These are phyloP conservation scores for Halisarca cf. caerulea DNA, from an alignment of 37 sponge, comb jelly and placozoan species.

Conservation along the genomic window DNA sequence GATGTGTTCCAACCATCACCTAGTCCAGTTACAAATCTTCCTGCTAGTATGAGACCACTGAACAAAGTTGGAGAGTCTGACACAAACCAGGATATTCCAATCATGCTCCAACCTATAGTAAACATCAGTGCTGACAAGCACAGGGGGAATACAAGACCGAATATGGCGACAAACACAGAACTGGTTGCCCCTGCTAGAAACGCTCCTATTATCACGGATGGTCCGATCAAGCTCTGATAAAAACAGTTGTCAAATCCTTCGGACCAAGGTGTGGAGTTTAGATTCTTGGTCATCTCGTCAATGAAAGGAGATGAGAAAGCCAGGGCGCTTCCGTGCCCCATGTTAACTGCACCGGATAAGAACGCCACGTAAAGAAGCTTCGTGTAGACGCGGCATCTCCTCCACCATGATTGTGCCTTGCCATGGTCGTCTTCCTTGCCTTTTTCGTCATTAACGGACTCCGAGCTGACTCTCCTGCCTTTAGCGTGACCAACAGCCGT, in stretches of 20 bases:
- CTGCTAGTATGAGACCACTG: slow-evolving; percentile 29
- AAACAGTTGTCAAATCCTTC: neutral
- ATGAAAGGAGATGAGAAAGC: neutral
- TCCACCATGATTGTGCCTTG: no score
- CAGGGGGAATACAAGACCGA: slow-evolving; percentile 41
- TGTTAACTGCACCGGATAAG: no score
- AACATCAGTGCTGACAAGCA: slow-evolving; percentile 33
- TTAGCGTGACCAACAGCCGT: no score
- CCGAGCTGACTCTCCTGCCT: no score
- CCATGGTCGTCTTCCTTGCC: no score
- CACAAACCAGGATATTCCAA: slow-evolving; percentile 13
- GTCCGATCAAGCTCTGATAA: slow-evolving; percentile 13
- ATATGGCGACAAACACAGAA: neutral
- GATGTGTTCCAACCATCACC: slow-evolving; percentile 51
- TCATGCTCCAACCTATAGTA: slow-evolving; percentile 53
- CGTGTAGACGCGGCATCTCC: no score
- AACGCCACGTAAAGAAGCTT: no score
- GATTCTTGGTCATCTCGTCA: neutral
- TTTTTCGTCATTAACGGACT: no score
- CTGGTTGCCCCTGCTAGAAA: slow-evolving; percentile 37
- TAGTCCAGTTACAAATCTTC: slow-evolving; percentile 65
- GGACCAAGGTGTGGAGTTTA: neutral
- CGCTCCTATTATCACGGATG: slow-evolving; percentile 52
- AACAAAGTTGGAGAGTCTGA: neutral
- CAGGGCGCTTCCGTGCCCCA: no score